Evolutionary conservation across 2,113 vertebrate genomes (phyloP).

Genomic region (Zapornia atra): DNA sequence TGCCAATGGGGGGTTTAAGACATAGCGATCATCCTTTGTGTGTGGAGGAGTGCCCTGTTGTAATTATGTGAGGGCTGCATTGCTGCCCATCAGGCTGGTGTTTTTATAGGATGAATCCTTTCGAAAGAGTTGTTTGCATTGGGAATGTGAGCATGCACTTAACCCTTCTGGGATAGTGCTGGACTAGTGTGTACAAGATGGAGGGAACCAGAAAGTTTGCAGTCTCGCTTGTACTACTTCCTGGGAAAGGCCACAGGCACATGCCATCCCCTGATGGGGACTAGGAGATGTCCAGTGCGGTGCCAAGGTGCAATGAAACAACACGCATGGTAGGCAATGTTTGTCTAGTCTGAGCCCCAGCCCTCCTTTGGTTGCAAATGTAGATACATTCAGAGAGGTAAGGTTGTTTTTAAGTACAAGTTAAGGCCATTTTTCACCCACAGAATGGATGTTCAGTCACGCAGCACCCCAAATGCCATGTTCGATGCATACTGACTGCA

Average conservation of each 20-base stretch:
- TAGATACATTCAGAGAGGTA: background rate
- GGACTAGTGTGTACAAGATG: background rate
- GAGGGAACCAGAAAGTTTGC: background rate
- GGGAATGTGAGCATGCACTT: background rate
- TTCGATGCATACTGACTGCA: background rate
- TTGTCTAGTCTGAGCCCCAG: background rate
- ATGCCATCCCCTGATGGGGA: background rate
- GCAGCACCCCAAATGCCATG: background rate
- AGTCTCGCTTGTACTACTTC: fast-evolving
- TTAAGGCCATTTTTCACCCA: background rate
- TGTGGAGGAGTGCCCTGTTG: background rate
- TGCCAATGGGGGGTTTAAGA: background rate
- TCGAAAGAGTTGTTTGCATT: background rate
- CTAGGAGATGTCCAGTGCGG: background rate
- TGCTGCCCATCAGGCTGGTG: background rate
- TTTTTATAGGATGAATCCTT: background rate
- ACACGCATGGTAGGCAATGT: fast-evolving
- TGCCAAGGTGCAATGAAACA: background rate
- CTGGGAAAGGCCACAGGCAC: background rate
- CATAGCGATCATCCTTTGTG: background rate
- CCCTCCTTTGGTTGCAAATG: background rate
- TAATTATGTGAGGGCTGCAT: background rate
- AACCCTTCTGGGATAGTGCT: background rate
- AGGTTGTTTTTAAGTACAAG: background rate
- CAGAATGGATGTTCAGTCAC: background rate